Evolutionary conservation across 2,113 vertebrate genomes (phyloP).

Genomic region (Toxostoma redivivum): DNA sequence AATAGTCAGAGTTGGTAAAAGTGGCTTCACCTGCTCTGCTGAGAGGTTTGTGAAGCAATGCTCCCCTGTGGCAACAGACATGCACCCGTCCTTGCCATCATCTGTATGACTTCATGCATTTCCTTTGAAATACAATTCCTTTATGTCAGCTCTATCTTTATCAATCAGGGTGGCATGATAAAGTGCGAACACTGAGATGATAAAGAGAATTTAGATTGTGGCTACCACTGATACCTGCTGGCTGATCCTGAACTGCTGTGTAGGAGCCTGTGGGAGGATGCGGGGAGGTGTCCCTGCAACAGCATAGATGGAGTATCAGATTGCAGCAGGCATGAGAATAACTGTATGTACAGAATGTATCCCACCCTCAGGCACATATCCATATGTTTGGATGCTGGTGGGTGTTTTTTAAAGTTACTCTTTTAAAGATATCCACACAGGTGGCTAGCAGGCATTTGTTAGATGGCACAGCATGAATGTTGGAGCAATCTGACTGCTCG

Average conservation of each 20-base stretch:
- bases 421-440: slow-evolving; percentile 54
- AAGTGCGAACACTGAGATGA: not conserved
- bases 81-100: accelerated
- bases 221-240: not conserved
- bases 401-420: slow-evolving; percentile 53
- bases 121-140: not conserved
- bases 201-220: not conserved
- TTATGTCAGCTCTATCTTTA: not conserved
- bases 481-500: not conserved
- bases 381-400: slow-evolving; percentile 51
- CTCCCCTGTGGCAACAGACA: not conserved
- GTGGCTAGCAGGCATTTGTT: slow-evolving; percentile 37
- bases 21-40: not conserved
- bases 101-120: accelerated
- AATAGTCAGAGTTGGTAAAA: not conserved
- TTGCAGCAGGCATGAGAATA: slow-evolving; percentile 15
- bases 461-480: slow-evolving; percentile 9
- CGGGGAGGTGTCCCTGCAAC: not conserved
- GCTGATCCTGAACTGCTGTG: not conserved
- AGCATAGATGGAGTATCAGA: not conserved
- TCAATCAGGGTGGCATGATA: not conserved
- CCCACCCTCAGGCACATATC: slow-evolving; percentile 41
- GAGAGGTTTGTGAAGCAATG: not conserved
- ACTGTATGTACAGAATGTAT: slow-evolving; percentile 4
- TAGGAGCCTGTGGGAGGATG: not conserved